A percentile compares a stretch with the other conserved stretches of the same genome.
Conservation (phyloP, 2,113 vertebrate genomes). For the Varanus salvator region DNA sequence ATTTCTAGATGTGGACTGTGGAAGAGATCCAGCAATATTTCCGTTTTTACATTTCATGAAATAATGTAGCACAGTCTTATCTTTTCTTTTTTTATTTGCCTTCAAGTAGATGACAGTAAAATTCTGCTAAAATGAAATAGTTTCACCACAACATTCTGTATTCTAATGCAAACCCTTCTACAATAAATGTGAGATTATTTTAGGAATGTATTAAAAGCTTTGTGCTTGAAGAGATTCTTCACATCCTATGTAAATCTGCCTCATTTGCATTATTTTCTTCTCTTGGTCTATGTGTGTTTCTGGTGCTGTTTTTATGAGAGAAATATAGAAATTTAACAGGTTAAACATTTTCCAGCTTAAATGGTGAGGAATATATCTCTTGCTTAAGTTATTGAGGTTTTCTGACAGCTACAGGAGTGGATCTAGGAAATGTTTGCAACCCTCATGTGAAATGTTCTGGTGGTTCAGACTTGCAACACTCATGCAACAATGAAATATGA, state of each 20-base stretch:
- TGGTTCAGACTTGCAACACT: not conserved
- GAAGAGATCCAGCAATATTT: slow-evolving; percentile 54
- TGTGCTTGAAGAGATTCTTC: not conserved
- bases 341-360: not conserved
- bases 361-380: too few species aligned
- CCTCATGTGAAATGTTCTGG: too few species aligned
- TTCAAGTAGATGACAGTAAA: slow-evolving; percentile 15
- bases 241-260: not conserved
- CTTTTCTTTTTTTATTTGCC: slow-evolving; percentile 28
- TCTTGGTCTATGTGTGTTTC: too few species aligned
- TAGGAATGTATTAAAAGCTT: not conserved
- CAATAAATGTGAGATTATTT: slow-evolving; percentile 11
- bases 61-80: slow-evolving; percentile 30
- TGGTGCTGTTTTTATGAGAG: not conserved
- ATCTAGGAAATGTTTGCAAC: not conserved
- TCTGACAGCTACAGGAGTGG: not conserved
- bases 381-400: not conserved
- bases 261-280: not conserved
- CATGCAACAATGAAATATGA: not conserved
- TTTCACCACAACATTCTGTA: slow-evolving; percentile 18
- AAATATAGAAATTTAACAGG: not conserved
- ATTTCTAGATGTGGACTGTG: slow-evolving; percentile 35
- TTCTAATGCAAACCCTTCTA: not conserved
- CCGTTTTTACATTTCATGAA: slow-evolving; percentile 42
- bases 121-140: slow-evolving; percentile 19